Conservation (phyloP, 1,140 invertebrate genomes). For the Ptiloglossa arizonensis region DNA sequence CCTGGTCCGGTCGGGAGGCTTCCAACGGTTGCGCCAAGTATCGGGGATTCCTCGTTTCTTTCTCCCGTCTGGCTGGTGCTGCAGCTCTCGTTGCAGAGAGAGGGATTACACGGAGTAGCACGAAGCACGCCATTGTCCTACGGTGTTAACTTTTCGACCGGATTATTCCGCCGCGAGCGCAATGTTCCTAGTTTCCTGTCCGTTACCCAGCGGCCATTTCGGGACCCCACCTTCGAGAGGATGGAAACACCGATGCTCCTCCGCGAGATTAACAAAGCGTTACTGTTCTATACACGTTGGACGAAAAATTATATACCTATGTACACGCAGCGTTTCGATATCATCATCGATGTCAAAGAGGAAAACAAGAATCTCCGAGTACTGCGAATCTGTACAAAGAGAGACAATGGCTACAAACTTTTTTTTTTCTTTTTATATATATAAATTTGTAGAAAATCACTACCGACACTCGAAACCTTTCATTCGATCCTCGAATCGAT, state of each 20-base stretch:
- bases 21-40: neutral
- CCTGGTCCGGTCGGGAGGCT: neutral
- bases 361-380: too few species aligned
- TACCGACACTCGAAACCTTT: too few species aligned
- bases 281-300: neutral
- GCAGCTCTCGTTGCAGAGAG: neutral
- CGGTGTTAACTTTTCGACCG: conserved; percentile 51
- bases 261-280: neutral
- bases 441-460: too few species aligned
- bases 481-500: too few species aligned
- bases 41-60: conserved; percentile 31
- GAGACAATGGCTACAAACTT: too few species aligned
- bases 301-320: neutral
- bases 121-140: conserved; percentile 40
- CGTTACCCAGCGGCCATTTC: conserved; percentile 30
- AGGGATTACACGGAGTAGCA: conserved; percentile 13
- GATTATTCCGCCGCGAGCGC: conserved; percentile 34
- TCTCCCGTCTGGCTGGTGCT: neutral
- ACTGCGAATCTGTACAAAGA: too few species aligned
- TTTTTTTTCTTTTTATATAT: too few species aligned
- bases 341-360: too few species aligned
- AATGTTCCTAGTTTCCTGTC: conserved; percentile 20
- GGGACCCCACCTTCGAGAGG: neutral
- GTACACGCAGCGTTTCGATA: too few species aligned
- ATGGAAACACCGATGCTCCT: neutral